These are phyloP conservation scores for Ciona savignyi DNA, from an alignment of 23 tunicate species.

Conservation along the genomic window DNA sequence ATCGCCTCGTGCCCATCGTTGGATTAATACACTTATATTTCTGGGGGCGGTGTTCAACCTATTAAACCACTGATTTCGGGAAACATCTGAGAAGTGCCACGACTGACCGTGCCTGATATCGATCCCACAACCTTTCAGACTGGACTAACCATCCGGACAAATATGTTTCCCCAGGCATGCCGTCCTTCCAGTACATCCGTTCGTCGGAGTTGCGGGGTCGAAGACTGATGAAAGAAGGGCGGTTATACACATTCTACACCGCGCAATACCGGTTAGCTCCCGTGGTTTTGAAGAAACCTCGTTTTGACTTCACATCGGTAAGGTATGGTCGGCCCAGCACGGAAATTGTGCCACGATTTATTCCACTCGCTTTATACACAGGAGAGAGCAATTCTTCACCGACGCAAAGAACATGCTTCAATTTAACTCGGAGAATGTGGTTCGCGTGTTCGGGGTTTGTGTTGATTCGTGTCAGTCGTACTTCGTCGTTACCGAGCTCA, in stretches of 20 bases:
- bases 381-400: constrained; percentile 42
- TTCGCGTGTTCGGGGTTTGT: constrained; percentile 49
- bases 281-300: constrained; percentile 49
- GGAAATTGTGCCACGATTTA: not conserved
- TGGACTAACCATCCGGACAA: too few relatives aligned
- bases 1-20: too few relatives aligned
- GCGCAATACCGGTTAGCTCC: constrained; percentile 50
- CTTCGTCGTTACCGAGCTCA: constrained; percentile 38
- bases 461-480: constrained; percentile 33
- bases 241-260: constrained; percentile 32
- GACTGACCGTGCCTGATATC: too few relatives aligned
- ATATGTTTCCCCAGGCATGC: constrained; percentile 26
- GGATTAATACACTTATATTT: too few relatives aligned
- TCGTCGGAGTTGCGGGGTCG: constrained; percentile 21
- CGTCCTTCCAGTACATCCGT: constrained; percentile 44
- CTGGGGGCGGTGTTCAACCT: too few relatives aligned
- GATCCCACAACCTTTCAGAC: too few relatives aligned
- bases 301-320: constrained; percentile 7
- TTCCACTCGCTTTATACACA: not conserved
- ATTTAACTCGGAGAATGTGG: constrained; percentile 71
- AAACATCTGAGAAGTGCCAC: too few relatives aligned
- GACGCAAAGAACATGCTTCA: constrained; percentile 65
- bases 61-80: too few relatives aligned
- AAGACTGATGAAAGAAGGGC: constrained; percentile 9
- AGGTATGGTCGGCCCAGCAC: not conserved